A percentile compares a stretch with the other conserved stretches of the same genome.
phyloP scores from a whole-genome alignment of 2,888 invertebrate genomes.

The Lottia scabra region DNA sequence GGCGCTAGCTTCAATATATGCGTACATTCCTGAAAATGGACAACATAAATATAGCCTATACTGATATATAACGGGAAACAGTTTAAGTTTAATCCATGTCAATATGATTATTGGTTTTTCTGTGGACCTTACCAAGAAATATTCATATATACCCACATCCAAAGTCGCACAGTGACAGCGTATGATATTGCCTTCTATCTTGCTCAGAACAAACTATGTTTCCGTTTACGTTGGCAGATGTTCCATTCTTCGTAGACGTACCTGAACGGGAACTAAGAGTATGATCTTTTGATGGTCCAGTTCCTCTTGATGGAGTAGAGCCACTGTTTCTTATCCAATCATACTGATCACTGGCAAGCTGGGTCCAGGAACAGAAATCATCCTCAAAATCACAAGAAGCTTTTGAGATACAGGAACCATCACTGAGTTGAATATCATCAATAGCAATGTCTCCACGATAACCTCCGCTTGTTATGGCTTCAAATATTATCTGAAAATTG shows the following conservation, averaged over 20 bases:
- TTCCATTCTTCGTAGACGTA: conserved; percentile 15
- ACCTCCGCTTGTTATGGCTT: conserved; percentile 56
- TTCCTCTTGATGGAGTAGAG: conserved; percentile 23
- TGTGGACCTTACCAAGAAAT: too few relatives aligned
- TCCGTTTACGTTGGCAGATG: too few relatives aligned
- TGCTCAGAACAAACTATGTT: too few relatives aligned
- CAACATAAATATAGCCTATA: background rate
- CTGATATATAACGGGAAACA: background rate
- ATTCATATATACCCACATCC: too few relatives aligned
- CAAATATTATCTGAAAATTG: conserved; percentile 57
- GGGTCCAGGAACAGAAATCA: conserved; percentile 31
- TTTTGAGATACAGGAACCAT: conserved; percentile 38
- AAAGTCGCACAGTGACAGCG: too few relatives aligned
- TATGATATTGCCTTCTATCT: too few relatives aligned
- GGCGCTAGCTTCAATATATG: conserved; percentile 51
- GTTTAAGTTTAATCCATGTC: background rate
- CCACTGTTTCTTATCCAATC: conserved; percentile 34
- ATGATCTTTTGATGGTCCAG: conserved; percentile 36
- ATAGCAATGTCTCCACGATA: conserved; percentile 63
- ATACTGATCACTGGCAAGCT: conserved; percentile 19
- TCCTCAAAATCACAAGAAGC: conserved; percentile 42
- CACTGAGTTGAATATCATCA: conserved; percentile 61
- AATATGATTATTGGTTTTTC: too few relatives aligned
- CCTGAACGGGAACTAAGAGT: conserved; percentile 46
- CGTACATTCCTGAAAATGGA: conserved; percentile 51